These are phyloP conservation scores for Hyalella azteca DNA, from an alignment of 2,888 invertebrate genomes.

Conservation along the genomic window DNA sequence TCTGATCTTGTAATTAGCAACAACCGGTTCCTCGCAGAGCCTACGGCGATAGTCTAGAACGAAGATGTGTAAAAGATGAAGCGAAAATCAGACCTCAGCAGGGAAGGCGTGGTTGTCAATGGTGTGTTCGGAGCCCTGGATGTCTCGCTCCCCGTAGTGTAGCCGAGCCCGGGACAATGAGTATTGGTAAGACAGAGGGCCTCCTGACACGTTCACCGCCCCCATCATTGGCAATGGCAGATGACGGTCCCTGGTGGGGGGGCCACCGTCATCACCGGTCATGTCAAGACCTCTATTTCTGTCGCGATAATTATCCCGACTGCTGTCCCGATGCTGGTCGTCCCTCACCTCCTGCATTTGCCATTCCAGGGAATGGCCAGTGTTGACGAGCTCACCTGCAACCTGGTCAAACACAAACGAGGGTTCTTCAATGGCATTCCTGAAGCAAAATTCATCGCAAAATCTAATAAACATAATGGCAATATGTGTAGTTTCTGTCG, in stretches of 20 bases:
- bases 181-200: constrained; percentile 32
- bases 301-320: background rate
- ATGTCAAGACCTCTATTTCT: constrained; percentile 1
- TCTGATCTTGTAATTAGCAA: too few species aligned
- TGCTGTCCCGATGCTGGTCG: background rate
- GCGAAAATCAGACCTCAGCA: constrained; percentile 32
- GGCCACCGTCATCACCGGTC: background rate
- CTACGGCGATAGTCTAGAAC: too few species aligned
- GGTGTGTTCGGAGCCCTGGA: constrained; percentile 53
- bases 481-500: too few species aligned
- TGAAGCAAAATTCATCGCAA: too few species aligned
- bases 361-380: constrained; percentile 50
- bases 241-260: background rate
- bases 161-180: constrained; percentile 43
- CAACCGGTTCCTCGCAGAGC: too few species aligned
- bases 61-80: too few species aligned
- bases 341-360: background rate
- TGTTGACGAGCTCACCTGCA: constrained; percentile 45
- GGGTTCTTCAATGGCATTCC: too few species aligned
- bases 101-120: constrained; percentile 52
- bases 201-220: constrained; percentile 2
- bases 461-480: too few species aligned
- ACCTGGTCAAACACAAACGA: too few species aligned
- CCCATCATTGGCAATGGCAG: background rate
- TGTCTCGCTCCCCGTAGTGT: constrained; percentile 51